These are phyloP conservation scores for Melanogrammus aeglefinus DNA, from an alignment of 2,797 vertebrate genomes.

Conservation along the genomic window DNA sequence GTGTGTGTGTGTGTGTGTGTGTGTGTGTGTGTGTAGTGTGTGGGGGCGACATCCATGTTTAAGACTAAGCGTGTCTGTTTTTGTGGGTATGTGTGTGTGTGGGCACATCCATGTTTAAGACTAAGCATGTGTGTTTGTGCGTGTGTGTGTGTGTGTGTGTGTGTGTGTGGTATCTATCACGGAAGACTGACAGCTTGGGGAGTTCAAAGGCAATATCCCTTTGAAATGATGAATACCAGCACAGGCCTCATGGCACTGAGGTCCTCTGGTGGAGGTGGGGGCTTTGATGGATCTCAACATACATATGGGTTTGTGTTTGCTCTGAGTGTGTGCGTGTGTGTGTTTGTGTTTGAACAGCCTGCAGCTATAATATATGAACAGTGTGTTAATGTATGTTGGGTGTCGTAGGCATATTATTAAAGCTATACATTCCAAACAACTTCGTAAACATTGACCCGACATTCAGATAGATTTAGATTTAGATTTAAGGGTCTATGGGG, in stretches of 20 bases:
- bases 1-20: conserved; percentile 21
- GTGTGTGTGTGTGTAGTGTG: neutral
- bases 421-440: neutral
- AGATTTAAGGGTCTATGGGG: neutral
- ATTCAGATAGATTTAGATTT: neutral
- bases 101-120: conserved; percentile 1
- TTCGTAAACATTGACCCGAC: neutral
- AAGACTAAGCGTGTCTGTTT: conserved; percentile 18
- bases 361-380: neutral
- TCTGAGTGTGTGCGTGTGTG: neutral
- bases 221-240: conserved; percentile 61
- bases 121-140: conserved; percentile 28
- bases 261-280: conserved; percentile 32
- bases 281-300: conserved; percentile 38
- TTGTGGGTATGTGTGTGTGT: conserved; percentile 15
- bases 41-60: neutral
- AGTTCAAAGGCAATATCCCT: conserved; percentile 63
- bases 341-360: neutral
- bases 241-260: conserved; percentile 43
- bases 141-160: conserved; percentile 31
- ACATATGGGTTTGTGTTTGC: conserved; percentile 6
- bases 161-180: conserved; percentile 44
- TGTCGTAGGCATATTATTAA: neutral
- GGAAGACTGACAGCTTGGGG: conserved; percentile 42
- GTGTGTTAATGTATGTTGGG: too few relatives aligned